A percentile compares a stretch with the other conserved stretches of the same genome.
Evolutionary conservation across 2,888 invertebrate species (phyloP).

Genomic region (Agriopis marginaria): DNA sequence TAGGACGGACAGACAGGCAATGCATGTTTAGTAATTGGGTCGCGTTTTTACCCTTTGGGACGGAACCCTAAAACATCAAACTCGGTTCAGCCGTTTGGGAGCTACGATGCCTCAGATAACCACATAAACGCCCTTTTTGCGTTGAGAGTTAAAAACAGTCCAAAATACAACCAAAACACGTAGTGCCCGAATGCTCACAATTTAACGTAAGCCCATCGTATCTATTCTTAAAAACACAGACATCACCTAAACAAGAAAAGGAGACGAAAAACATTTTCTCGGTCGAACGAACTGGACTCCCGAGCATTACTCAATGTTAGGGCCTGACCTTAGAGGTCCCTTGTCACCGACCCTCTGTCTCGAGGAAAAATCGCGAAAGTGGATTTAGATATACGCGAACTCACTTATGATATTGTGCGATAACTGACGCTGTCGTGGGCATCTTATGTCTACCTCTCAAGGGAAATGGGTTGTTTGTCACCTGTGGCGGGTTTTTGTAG

Average conservation of each 20-base stretch:
- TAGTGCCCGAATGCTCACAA: too few relatives aligned
- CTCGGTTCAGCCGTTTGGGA: too few relatives aligned
- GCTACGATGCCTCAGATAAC: too few relatives aligned
- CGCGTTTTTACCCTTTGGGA: too few relatives aligned
- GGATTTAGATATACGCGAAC: slow-evolving; percentile 50
- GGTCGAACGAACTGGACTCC: slow-evolving; percentile 26
- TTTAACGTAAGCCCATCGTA: neutral
- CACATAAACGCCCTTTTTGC: too few relatives aligned
- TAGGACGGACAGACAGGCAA: too few relatives aligned
- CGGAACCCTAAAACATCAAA: too few relatives aligned
- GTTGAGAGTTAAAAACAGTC: too few relatives aligned
- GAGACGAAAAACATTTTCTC: slow-evolving; percentile 32
- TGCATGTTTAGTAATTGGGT: too few relatives aligned
- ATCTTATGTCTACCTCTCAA: slow-evolving; percentile 33
- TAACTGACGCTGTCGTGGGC: slow-evolving; percentile 42
- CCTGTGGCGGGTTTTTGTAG: slow-evolving; percentile 30
- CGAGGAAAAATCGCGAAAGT: slow-evolving; percentile 49
- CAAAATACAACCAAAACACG: too few relatives aligned
- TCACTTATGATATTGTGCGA: slow-evolving; percentile 47
- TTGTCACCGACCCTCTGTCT: slow-evolving; percentile 47
- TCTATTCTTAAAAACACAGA: slow-evolving; percentile 12
- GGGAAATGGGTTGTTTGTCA: slow-evolving; percentile 36
- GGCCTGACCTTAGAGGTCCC: slow-evolving; percentile 47
- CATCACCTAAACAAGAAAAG: slow-evolving; percentile 26
- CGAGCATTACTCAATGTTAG: slow-evolving; percentile 48